These are phyloP conservation scores for Limanda limanda DNA, from an alignment of 2,113 vertebrate genomes.

Conservation along the genomic window DNA sequence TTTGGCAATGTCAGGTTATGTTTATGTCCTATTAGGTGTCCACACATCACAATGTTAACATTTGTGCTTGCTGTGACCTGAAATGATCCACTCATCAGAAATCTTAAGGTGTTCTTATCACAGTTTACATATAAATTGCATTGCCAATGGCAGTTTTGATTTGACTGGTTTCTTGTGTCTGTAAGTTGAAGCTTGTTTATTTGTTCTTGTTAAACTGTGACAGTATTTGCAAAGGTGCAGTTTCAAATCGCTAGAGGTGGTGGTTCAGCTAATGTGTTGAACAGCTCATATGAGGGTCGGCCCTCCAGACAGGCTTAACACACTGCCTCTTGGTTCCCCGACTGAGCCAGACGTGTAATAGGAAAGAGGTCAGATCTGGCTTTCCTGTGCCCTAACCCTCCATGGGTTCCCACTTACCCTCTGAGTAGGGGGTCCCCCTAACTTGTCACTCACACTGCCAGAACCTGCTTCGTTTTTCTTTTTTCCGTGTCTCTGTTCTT, in stretches of 20 bases:
- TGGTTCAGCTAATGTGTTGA: conserved; percentile 32
- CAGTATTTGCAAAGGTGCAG: conserved; percentile 37
- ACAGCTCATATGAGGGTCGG: conserved; percentile 47
- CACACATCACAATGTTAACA: background rate
- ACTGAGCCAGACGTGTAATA: conserved; percentile 68
- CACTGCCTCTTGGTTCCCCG: conserved; percentile 45
- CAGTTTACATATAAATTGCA: conserved; percentile 10
- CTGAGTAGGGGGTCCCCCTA: conserved; percentile 71
- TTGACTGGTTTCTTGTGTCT: conserved; percentile 24
- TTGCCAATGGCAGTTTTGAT: conserved; percentile 6
- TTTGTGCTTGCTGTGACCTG: background rate
- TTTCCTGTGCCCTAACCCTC: conserved; percentile 77
- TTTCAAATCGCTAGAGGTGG: conserved; percentile 43
- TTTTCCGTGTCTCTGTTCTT: conserved; percentile 23
- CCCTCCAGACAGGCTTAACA: conserved; percentile 63
- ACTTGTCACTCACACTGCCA: conserved; percentile 67
- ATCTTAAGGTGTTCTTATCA: background rate
- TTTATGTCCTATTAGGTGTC: background rate
- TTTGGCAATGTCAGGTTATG: background rate
- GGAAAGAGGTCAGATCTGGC: conserved; percentile 71
- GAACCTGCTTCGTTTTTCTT: conserved; percentile 27
- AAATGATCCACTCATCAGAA: background rate
- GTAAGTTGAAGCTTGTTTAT: conserved; percentile 42
- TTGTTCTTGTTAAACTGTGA: conserved; percentile 32
- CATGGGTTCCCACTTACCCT: conserved; percentile 78